These are phyloP conservation scores for Dasysyrphus albostriatus DNA, from an alignment of 2,888 invertebrate genomes.

Conservation along the genomic window DNA sequence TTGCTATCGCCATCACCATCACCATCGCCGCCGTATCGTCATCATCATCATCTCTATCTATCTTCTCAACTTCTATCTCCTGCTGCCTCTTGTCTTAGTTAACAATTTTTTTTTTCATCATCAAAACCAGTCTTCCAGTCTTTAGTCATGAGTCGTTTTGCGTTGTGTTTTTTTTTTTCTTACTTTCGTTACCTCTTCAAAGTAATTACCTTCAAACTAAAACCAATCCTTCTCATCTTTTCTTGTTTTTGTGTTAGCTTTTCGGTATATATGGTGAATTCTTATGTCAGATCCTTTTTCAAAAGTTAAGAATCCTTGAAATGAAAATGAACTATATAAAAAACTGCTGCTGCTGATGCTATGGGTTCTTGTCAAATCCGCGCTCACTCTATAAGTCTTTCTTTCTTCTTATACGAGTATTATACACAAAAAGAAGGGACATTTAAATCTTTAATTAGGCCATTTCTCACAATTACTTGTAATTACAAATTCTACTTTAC, in stretches of 20 bases:
- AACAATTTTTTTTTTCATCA: constrained; percentile 28
- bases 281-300: constrained; percentile 40
- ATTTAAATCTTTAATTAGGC: constrained; percentile 75
- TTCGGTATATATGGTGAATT: constrained; percentile 10
- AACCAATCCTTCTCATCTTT: constrained; percentile 54
- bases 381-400: constrained; percentile 31
- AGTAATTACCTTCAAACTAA: constrained; percentile 70
- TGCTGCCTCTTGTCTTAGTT: constrained; percentile 21
- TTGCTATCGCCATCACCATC: background rate
- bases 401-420: background rate
- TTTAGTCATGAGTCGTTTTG: constrained; percentile 6
- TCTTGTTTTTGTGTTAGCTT: constrained; percentile 4
- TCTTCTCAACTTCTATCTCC: background rate
- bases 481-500: constrained; percentile 65
- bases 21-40: background rate
- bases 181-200: constrained; percentile 40
- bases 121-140: constrained; percentile 38
- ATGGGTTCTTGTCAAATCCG: constrained; percentile 51
- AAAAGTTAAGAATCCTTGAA: constrained; percentile 72
- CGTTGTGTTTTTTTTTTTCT: background rate
- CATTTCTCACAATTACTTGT: constrained; percentile 75
- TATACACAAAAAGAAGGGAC: constrained; percentile 26
- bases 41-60: constrained; percentile 11
- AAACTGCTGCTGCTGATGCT: constrained; percentile 11
- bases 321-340: constrained; percentile 73